Base-by-base conservation (phyloP, 2,888 invertebrate species). In the Nomada fucata region DNA sequence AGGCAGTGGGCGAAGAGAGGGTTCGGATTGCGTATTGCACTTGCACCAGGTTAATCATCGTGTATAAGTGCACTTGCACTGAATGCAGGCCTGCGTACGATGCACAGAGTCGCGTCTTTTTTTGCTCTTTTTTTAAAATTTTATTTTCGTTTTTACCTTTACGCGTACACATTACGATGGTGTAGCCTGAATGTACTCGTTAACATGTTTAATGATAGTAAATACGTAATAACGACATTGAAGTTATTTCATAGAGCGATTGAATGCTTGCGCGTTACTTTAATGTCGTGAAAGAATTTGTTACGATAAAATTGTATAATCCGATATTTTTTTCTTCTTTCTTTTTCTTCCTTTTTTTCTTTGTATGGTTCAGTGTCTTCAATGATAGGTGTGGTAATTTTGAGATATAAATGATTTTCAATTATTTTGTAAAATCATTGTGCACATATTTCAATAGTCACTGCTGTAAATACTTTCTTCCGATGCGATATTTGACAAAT, bases 41-140 rank as follows among this genome's bases (percentile, higher is more conserved):
- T 76, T 76, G 69, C 42, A 57, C 42, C 44, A 13, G 47, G 61
- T 79, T 61, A 79, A 79, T 72, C 67, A 52, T 36, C 44, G 57
- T 29, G 44, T 15, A 60, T 50, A 52, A 61, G 67, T 78, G 42
- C 77, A 52, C 55, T 63, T 63, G 77, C 20, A 78, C 76, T 76
- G 26, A 29, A 53, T 18, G 20, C 53, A 20, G 23, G 18, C 18
- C 47, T 36, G 36, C 42, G 7, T 53, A 72, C 67, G 67, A 36
- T n/a, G 44, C 18, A n/a, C 36, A 9, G 15, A 47, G 57, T 47
- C 26, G n/a, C 47, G 47, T 5, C 9, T 50, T 36, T 53, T 3
- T 50, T 15, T 4, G 7, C 2, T 2, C 9, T 67, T 42, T 42
- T 23, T 18, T 23, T 47, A 5, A 2, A n/a, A 20, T 15, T 18